A percentile compares a stretch with the other conserved stretches of the same genome.
Evolutionary conservation across 1,140 invertebrate species (phyloP).

Genomic region (Microplitis demolitor): DNA sequence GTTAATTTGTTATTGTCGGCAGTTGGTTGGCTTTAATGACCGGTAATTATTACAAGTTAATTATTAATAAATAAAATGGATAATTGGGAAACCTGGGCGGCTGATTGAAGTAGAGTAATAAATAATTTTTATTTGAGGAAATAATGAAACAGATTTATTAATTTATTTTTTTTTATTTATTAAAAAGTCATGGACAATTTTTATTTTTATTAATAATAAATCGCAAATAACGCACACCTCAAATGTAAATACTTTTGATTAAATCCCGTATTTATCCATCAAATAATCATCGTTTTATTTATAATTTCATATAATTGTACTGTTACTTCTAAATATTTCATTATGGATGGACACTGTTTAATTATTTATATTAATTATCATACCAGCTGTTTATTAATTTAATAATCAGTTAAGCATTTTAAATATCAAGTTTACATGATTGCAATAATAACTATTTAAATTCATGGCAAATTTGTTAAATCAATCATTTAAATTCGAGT

Average conservation of each 20-base stretch:
- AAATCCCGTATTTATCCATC: neutral
- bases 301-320: constrained; percentile 17
- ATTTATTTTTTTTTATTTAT: no score
- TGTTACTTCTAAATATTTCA: constrained; percentile 22
- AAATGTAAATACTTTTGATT: constrained; percentile 5
- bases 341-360: constrained; percentile 32
- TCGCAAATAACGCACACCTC: constrained; percentile 8
- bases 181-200: neutral
- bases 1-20: no score
- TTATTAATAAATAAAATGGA: no score
- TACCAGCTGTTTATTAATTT: constrained; percentile 11
- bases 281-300: neutral
- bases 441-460: neutral
- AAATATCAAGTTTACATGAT: neutral
- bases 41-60: no score
- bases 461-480: no score
- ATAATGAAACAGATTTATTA: no score
- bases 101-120: no score
- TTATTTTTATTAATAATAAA: neutral
- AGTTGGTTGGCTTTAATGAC: no score
- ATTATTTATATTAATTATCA: constrained; percentile 23
- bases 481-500: no score
- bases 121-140: no score
- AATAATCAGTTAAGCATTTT: neutral
- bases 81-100: no score